These are phyloP conservation scores for Caenorhabditis latens DNA, from an alignment of 1,140 invertebrate genomes.

Conservation along the genomic window DNA sequence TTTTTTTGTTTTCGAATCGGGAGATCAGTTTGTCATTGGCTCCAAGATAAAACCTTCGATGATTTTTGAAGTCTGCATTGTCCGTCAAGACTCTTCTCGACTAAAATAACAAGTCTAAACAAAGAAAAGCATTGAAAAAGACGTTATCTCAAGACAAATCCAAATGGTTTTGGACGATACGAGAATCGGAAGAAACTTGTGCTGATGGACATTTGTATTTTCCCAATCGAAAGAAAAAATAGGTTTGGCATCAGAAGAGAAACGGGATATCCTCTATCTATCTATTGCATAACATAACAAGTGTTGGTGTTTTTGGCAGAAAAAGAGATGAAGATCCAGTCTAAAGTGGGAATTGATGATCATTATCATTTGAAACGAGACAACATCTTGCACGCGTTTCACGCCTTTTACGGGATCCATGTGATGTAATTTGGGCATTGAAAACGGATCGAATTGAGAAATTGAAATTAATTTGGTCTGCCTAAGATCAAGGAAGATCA, in stretches of 20 bases:
- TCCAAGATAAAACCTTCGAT: too few species aligned
- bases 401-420: slow-evolving; percentile 25
- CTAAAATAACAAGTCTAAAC: too few species aligned
- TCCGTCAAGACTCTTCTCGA: too few species aligned
- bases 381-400: slow-evolving; percentile 41
- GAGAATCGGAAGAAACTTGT: background rate
- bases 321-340: slow-evolving; percentile 16
- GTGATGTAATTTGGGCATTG: background rate
- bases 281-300: slow-evolving; percentile 10
- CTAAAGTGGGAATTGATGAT: background rate
- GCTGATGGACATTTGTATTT: background rate
- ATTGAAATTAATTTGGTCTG: too few species aligned
- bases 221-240: background rate
- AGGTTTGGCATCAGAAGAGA: background rate
- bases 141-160: too few species aligned
- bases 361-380: slow-evolving; percentile 17
- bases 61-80: too few species aligned
- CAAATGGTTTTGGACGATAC: slow-evolving; percentile 1
- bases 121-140: too few species aligned
- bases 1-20: background rate
- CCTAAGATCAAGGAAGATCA: too few species aligned
- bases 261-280: background rate
- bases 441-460: background rate
- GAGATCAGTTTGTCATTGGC: background rate
- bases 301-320: background rate